A percentile compares a stretch with the other conserved stretches of the same genome.
Evolutionary conservation across 2,113 vertebrate genomes (phyloP).

Genomic region (Pseudois nayaur): DNA sequence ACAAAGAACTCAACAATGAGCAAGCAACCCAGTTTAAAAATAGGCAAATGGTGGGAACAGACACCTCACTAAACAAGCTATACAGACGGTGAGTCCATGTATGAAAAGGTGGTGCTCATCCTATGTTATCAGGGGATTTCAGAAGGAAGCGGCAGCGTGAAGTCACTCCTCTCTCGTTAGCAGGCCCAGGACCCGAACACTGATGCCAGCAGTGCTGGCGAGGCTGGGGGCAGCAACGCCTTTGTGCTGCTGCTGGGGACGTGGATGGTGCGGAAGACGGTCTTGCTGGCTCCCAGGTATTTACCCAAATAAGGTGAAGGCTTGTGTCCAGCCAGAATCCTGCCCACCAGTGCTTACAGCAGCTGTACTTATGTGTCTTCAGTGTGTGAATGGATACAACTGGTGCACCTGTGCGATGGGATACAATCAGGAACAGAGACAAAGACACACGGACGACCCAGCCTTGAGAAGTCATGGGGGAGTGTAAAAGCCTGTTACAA

Average conservation of each 20-base stretch:
- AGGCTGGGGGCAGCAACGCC: background rate
- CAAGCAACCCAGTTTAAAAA: background rate
- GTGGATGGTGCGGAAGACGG: accelerated
- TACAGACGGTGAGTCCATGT: background rate
- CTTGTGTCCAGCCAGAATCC: background rate
- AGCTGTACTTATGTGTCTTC: background rate
- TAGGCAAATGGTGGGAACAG: background rate
- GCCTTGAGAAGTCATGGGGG: background rate
- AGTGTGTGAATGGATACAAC: background rate
- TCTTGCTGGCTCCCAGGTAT: background rate
- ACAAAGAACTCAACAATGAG: background rate
- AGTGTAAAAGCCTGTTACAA: background rate
- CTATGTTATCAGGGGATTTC: background rate
- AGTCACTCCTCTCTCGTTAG: background rate
- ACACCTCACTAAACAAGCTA: background rate
- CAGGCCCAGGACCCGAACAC: background rate
- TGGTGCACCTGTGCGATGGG: background rate
- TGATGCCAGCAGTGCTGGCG: too few species aligned
- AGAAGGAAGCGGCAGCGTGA: background rate
- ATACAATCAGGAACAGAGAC: background rate
- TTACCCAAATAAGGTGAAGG: background rate
- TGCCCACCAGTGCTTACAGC: background rate
- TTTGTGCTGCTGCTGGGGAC: background rate
- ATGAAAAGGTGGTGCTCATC: background rate
- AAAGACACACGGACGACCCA: background rate